phyloP scores from a whole-genome alignment of 2,888 invertebrate genomes.

The Colletes collaris region DNA sequence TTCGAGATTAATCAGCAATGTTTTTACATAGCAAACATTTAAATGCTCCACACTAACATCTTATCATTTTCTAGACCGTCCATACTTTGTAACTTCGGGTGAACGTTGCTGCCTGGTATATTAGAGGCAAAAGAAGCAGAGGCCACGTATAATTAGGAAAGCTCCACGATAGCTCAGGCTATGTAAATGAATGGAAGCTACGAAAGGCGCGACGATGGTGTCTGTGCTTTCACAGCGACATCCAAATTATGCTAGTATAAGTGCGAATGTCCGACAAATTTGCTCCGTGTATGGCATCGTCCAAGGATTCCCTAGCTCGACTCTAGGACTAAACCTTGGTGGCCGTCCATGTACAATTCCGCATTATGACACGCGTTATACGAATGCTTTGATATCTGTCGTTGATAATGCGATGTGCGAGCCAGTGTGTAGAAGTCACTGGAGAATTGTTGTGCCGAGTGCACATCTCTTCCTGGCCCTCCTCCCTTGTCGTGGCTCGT shows the following conservation, averaged over 20 bases:
- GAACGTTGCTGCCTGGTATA: no score
- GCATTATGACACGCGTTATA: constrained; percentile 53
- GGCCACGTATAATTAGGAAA: no score
- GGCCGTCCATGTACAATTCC: constrained; percentile 14
- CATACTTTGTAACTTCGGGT: no score
- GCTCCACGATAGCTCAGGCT: no score
- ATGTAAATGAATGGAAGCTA: no score
- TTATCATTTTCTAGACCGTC: no score
- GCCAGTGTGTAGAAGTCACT: constrained; percentile 52
- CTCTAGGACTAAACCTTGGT: constrained; percentile 30
- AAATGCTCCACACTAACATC: no score
- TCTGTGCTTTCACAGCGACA: no score
- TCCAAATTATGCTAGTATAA: background rate
- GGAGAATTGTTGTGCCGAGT: constrained; percentile 47
- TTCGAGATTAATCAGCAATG: no score
- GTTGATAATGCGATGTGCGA: constrained; percentile 57
- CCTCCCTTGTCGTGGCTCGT: constrained; percentile 16
- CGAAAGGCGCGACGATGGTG: no score
- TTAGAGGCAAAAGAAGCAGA: no score
- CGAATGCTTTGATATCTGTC: constrained; percentile 59
- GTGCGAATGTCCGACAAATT: constrained; percentile 29
- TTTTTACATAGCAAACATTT: no score
- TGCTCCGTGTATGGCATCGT: constrained; percentile 17
- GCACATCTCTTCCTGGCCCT: constrained; percentile 29
- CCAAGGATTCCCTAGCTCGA: constrained; percentile 2